Percentiles rank a stretch among this genome's conserved stretches.
Conservation (phyloP, 2,888 invertebrate species). For the Zaprionus lineosus region DNA sequence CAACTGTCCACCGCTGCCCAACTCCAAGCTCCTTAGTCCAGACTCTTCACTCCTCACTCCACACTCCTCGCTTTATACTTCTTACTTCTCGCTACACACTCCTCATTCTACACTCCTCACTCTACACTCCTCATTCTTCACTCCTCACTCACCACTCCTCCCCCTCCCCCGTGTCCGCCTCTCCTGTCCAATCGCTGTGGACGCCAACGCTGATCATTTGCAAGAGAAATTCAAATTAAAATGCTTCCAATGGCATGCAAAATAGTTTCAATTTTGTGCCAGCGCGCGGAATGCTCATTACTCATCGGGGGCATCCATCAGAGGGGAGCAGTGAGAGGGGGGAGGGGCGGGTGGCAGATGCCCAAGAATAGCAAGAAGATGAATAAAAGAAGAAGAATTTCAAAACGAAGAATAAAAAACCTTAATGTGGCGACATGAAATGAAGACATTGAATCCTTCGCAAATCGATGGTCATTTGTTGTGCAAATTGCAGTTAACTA, state of each 20-base stretch:
- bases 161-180: not conserved
- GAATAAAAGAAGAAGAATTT: not conserved
- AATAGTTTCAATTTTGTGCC: slow-evolving; percentile 77
- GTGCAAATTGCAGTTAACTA: slow-evolving; percentile 74
- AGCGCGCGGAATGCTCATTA: slow-evolving; percentile 76
- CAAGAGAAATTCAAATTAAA: slow-evolving; percentile 77
- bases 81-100: no score
- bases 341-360: not conserved
- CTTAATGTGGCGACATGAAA: slow-evolving; percentile 27
- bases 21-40: no score
- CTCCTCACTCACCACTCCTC: not conserved
- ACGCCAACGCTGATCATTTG: slow-evolving; percentile 62
- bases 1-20: no score
- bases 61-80: no score
- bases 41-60: not conserved
- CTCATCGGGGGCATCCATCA: slow-evolving; percentile 28
- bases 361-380: not conserved
- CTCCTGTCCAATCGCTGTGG: slow-evolving; percentile 4
- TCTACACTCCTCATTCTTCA: no score
- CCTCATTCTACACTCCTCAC: no score
- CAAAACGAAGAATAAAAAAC: slow-evolving; percentile 8
- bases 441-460: slow-evolving; percentile 44
- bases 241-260: slow-evolving; percentile 77
- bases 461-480: slow-evolving; percentile 28
- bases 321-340: slow-evolving; percentile 5